These are phyloP conservation scores for Amazona finschi DNA, from an alignment of 2,797 vertebrate genomes.

Conservation along the genomic window DNA sequence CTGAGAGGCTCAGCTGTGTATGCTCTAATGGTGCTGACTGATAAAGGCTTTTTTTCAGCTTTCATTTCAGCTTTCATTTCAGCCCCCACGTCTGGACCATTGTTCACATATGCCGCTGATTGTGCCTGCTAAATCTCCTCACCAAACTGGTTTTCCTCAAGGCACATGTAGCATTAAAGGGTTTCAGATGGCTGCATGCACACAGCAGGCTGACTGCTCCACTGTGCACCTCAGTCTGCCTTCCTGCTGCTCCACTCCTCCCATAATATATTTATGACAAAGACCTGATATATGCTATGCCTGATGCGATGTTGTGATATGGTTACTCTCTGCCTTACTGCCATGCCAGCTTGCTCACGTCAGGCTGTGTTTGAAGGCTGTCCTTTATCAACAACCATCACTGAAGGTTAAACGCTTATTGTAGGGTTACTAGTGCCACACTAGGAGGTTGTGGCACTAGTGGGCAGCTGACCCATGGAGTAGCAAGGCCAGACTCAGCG, in stretches of 20 bases:
- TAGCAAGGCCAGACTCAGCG: background rate
- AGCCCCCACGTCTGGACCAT: background rate
- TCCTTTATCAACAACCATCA: background rate
- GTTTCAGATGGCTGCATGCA: background rate
- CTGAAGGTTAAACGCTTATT: background rate
- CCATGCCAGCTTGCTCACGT: background rate
- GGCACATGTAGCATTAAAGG: background rate
- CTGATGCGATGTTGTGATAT: background rate
- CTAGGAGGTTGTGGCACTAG: background rate
- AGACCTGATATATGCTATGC: background rate
- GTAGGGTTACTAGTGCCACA: accelerated
- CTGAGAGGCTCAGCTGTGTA: background rate
- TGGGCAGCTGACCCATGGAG: background rate
- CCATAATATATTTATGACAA: background rate
- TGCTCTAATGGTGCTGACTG: background rate
- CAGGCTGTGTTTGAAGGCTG: background rate
- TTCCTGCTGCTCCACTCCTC: background rate
- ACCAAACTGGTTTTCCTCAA: background rate
- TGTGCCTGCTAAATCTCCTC: background rate
- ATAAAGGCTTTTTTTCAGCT: background rate
- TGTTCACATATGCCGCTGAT: background rate
- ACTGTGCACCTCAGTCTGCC: background rate
- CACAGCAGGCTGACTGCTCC: background rate
- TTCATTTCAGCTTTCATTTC: background rate
- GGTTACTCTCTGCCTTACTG: background rate